Base-by-base conservation (phyloP, 2,113 vertebrate species). In the Sinocyclocheilus rhinocerous region DNA sequence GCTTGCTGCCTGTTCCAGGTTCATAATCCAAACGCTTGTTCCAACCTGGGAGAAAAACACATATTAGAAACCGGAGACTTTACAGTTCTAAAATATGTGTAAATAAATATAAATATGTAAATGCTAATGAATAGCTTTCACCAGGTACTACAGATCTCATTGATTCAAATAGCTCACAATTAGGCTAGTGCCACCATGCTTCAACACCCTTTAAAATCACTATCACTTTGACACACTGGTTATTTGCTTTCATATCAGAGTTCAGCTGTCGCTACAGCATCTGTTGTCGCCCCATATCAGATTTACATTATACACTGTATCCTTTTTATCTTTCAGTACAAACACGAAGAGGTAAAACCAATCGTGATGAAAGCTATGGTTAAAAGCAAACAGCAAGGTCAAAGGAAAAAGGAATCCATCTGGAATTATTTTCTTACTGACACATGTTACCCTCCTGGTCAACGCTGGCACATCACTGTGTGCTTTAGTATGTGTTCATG, bases 21-120 rank as follows among this genome's bases (percentile, higher is more conserved):
- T 96, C 97, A 29, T 99, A 99, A 84, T 99, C 96, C 61, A 98
- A 95, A 22, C 96, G 94, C 83, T 97, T 98, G 93, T 92, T 96
- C 98, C 97, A 99, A 83, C 97, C 98, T 99, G 75, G 12, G 39
- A 81, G 57, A 81, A 67, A 86, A 26, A 70, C 10, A 57, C 8
- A 73, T 2, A 70, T 36, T 4, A 45, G 57, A 24, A 26, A 8
- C 22, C 13, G 3, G 5, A 50, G 48, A 50, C 0, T 13, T 48
- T 50, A 8, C 39, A 39, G 20, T 10, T 69, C 7, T 67, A 18
- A 81, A 79, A 39, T 72, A 6, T 1, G 15, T 63, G 10, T 65
- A 26, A 13, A 12, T 16, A 16, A 18, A 69, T 33, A 69, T 42
- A 42, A 42, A 8, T 42, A 42, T 42, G 1, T 52, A 52, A 16